Conservation (phyloP, 2,797 vertebrate genomes). For the Amblyraja radiata region DNA sequence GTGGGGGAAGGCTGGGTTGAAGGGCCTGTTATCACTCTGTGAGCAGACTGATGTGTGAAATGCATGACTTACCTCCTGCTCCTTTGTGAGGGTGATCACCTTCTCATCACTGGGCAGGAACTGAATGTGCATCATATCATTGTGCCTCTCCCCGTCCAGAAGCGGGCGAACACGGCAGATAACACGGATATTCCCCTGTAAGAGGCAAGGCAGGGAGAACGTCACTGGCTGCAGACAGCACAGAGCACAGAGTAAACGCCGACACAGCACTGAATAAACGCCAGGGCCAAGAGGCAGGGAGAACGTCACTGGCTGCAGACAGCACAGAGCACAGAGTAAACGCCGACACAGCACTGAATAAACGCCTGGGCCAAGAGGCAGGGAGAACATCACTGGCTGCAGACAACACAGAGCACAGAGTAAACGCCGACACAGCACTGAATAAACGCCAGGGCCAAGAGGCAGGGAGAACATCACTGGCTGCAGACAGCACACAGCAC, state of each 20-base stretch:
- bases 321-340: too few species aligned
- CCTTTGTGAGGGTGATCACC: conserved; percentile 59
- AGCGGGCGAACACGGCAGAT: conserved; percentile 79
- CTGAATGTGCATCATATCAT: conserved; percentile 53
- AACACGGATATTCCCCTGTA: conserved; percentile 80
- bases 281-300: too few species aligned
- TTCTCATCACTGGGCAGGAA: conserved; percentile 57
- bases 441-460: neutral
- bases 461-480: too few species aligned
- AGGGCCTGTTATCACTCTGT: too few species aligned
- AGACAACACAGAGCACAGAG: neutral
- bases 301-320: neutral
- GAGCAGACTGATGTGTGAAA: too few species aligned
- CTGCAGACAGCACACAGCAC: neutral
- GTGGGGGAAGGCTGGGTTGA: too few species aligned
- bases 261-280: too few species aligned
- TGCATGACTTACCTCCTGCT: conserved; percentile 59
- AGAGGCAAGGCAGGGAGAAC: neutral
- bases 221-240: neutral
- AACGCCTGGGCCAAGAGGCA: neutral
- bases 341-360: too few species aligned
- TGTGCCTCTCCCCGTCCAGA: conserved; percentile 48
- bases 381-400: too few species aligned
- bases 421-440: too few species aligned
- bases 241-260: too few species aligned